Evolutionary conservation across 2,113 vertebrate genomes (phyloP).

Genomic region (Corythaeola cristata): DNA sequence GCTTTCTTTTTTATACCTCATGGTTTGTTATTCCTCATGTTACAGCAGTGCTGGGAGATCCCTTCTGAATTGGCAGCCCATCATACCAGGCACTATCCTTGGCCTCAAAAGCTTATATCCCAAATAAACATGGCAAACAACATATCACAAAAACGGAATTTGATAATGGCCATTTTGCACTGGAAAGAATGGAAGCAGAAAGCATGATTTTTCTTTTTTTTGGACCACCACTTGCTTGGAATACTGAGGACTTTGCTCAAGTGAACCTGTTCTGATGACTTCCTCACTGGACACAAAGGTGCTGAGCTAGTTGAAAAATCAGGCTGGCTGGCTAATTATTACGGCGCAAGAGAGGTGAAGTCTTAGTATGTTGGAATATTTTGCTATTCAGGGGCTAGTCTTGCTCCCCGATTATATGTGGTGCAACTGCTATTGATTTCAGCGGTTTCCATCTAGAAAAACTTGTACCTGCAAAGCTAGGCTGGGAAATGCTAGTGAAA

Average conservation of each 20-base stretch:
- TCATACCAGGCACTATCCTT: fast-evolving
- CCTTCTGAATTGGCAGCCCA: not conserved
- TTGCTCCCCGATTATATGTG: fast-evolving
- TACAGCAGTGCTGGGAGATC: not conserved
- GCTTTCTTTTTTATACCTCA: not conserved
- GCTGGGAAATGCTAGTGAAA: not conserved
- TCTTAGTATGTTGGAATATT: not conserved
- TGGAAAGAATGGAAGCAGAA: not conserved
- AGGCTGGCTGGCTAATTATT: not conserved
- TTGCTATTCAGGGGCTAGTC: not conserved
- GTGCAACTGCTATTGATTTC: not conserved
- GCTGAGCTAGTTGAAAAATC: not conserved
- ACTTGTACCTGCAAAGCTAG: not conserved
- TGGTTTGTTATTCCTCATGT: not conserved
- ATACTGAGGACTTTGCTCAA: not conserved
- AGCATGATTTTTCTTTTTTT: not conserved
- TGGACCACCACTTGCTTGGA: not conserved
- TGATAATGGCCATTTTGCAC: not conserved
- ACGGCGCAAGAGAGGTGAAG: not conserved
- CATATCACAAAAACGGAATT: not conserved
- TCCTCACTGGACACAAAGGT: not conserved
- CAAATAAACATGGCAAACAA: not conserved
- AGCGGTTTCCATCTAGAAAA: not conserved
- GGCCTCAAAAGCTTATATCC: not conserved
- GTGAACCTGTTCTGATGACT: not conserved